Conservation (phyloP, 2,797 vertebrate genomes). For the Scomberomorus guttatus region DNA sequence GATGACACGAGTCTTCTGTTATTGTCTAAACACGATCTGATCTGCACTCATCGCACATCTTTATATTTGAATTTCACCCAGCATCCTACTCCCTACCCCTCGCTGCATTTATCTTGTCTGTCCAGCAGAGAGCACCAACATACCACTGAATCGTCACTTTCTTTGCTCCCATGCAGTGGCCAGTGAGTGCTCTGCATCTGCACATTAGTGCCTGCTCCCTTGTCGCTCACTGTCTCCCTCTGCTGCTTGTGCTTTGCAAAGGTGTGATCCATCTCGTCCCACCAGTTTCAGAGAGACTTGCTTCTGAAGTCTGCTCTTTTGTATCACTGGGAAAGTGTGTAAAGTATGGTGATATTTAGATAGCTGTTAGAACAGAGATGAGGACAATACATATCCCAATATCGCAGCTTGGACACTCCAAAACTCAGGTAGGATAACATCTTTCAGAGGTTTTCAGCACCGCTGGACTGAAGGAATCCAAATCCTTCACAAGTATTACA, state of each 20-base stretch:
- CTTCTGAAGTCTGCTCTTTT: neutral
- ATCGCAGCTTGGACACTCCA: neutral
- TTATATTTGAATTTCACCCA: constrained; percentile 6
- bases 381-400: neutral
- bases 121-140: constrained; percentile 75
- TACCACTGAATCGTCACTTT: constrained; percentile 26
- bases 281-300: no score
- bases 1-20: neutral
- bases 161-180: neutral
- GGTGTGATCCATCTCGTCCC: neutral
- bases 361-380: neutral
- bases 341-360: neutral
- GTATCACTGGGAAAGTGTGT: neutral
- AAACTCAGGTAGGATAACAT: neutral
- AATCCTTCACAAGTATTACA: neutral
- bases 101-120: constrained; percentile 33
- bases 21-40: neutral
- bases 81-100: neutral
- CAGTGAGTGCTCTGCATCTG: neutral
- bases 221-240: constrained; percentile 54
- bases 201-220: neutral
- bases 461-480: neutral
- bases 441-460: neutral
- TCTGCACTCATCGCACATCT: neutral
- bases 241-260: constrained; percentile 37